Base-by-base conservation (phyloP, 2,797 vertebrate genomes). In the Lateolabrax maculatus region DNA sequence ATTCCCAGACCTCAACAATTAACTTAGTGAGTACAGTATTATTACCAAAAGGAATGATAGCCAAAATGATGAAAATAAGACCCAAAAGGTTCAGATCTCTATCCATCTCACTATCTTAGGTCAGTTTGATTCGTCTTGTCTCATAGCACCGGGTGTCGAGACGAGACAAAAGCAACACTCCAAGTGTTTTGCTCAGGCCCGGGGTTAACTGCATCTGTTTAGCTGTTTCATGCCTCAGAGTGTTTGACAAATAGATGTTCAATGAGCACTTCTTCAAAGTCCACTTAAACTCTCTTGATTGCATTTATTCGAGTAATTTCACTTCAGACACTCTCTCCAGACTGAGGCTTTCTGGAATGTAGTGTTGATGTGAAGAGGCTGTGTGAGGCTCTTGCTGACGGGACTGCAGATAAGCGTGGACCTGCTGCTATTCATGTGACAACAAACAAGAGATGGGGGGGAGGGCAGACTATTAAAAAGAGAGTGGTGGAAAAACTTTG, bases 221-320 rank as follows among this genome's bases (percentile, higher is more conserved):
- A 60, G 43, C 74, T 29, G 67, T 72, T 72, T 75, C 46, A 66
- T 64, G 80, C 49, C 51, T 74, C 27, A 51, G 31, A 76, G 77
- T 60, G 78, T 77, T 51, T 75, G 72, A 79, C 68, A 75, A 66
- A 81, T 63, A 55, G 31, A 73, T 74, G 53, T 39, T 66, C 19
- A 89, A 84, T 23, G 49, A 31, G 71, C 71, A 67, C 52, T 77
- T 77, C 75, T 76, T 87, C 65, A 83, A 75, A 81, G 76, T 63
- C 70, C 73, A 77, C 65, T 81, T 75, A 63, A 68, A 71, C 49
- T 66, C 74, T 68, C 63, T 71, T 67, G 61, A 83, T 77, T 27
- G 6, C 55, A 71, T 77, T 73, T 79, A 61, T 66, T 73, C 58
- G 67, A 80, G 73, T 75, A n/a, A 31, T 61, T 71, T 86, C 64